Conservation (phyloP, 1,140 invertebrate genomes). For the Hormaphis cornu region DNA sequence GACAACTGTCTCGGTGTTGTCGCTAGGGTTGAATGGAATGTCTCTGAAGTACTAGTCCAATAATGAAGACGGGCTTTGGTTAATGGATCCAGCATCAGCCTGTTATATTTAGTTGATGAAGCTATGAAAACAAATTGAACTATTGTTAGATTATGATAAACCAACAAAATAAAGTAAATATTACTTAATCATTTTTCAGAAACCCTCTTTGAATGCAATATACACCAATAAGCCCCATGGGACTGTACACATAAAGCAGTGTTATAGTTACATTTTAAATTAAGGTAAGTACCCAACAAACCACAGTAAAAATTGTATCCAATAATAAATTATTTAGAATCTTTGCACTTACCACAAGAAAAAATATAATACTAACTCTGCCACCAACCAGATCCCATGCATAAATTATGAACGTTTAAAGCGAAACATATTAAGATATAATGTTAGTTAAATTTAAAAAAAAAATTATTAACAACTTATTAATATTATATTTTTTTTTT, state of each 20-base stretch:
- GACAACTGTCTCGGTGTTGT: neutral
- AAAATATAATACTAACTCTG: slow-evolving; percentile 20
- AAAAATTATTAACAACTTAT: neutral
- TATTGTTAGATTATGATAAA: neutral
- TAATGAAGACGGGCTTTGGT: slow-evolving; percentile 34
- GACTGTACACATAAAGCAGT: slow-evolving; percentile 3
- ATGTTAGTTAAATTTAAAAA: slow-evolving; percentile 9
- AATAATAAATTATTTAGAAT: neutral
- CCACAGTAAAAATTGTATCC: neutral
- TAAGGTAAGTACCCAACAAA: neutral
- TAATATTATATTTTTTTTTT: neutral
- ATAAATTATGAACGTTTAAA: slow-evolving; percentile 24
- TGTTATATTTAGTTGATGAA: slow-evolving; percentile 19
- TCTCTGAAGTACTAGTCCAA: slow-evolving; percentile 37
- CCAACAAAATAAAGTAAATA: neutral
- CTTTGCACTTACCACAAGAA: slow-evolving; percentile 8
- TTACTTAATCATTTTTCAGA: neutral
- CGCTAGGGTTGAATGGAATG: slow-evolving; percentile 16
- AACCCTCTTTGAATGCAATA: slow-evolving; percentile 4
- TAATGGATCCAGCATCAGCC: slow-evolving; percentile 32
- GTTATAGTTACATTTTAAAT: slow-evolving; percentile 9
- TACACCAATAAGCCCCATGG: slow-evolving; percentile 20
- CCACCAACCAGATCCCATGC: slow-evolving; percentile 27
- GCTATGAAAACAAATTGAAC: slow-evolving; percentile 11
- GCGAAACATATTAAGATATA: slow-evolving; percentile 19